Base-by-base conservation (phyloP, 2,797 vertebrate genomes). In the Bovichtus diacanthus region DNA sequence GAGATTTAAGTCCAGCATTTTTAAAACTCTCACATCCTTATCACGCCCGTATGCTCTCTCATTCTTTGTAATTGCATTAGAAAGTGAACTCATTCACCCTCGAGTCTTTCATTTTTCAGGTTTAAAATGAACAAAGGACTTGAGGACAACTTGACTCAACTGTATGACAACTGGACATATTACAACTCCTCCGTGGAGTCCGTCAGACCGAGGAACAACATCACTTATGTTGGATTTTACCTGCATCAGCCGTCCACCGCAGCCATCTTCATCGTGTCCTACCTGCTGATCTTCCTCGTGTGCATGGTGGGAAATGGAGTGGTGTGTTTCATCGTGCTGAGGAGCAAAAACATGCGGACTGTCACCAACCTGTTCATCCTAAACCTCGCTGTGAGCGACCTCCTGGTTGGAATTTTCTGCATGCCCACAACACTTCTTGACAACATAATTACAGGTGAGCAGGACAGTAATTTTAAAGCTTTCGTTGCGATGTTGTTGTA, bases 391-490 rank as follows among this genome's bases (percentile, higher is more conserved):
- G 87, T 98, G 83, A 98, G 97, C 0, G 98, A 99, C 86, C 90
- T 99, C 27, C 94, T 99, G 43, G 95, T 99, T 75, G 98, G 97
- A n/a, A 96, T 98, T 87, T 98, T 98, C 93, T 99, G 97, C 74
- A 98, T 99, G 97, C 97, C 97, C 54, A 96, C 96, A 23, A 98
- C 97, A 0, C 95, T 99, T 11, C 91, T 99, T 55, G 97, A 99
- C 91, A 99, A 96, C 89, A 97, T 99, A 43, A 97, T 96, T 66
- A 97, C 97, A 95, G 97, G 98, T 98, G 89, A 92, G 88, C 12
- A 6, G 19, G 3, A n/a, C 6, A 18, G 3, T 41, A 12, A 36
- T 44, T 39, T 18, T 1, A n/a, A 58, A 2, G 9, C 12, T 23
- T 29, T 70, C 23, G 12, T 1, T 63, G 23, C 44, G 7, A 16